Conservation (phyloP, 2,797 vertebrate genomes). For the Xiphophorus birchmanni region DNA sequence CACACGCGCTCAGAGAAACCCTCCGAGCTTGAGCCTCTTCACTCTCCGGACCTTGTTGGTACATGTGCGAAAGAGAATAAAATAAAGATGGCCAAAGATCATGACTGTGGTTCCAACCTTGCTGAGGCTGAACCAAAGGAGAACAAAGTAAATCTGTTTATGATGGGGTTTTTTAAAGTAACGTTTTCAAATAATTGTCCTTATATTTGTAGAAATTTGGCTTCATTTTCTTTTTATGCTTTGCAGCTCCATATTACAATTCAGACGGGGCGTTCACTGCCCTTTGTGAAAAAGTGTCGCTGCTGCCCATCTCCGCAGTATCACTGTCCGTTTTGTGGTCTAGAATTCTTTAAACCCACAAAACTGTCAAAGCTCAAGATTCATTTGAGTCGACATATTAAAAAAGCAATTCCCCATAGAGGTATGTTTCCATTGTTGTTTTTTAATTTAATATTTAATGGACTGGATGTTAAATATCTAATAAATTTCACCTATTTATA, state of each 20-base stretch:
- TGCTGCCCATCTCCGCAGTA: constrained; percentile 1
- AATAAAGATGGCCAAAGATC: not conserved
- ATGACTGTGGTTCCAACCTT: not conserved
- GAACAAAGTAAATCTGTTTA: not conserved
- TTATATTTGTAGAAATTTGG: not conserved
- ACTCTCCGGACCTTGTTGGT: not conserved
- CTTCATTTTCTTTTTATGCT: not conserved
- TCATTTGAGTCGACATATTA: not conserved
- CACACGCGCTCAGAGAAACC: not conserved
- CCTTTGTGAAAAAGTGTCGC: not conserved
- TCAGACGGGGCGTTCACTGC: not conserved
- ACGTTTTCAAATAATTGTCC: not conserved
- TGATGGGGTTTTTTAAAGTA: not conserved
- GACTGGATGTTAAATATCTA: not conserved
- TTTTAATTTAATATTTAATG: not conserved
- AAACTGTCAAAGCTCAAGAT: not conserved
- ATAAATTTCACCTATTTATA: not conserved
- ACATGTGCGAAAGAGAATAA: not conserved
- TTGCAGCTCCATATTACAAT: not conserved
- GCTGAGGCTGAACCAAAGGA: not conserved
- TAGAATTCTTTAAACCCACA: not conserved
- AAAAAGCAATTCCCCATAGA: not conserved
- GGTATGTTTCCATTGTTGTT: not conserved
- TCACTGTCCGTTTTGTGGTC: not conserved
- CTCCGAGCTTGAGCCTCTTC: not conserved